Base-by-base conservation (phyloP, 2,797 vertebrate genomes). In the Buphagus erythrorhynchus region DNA sequence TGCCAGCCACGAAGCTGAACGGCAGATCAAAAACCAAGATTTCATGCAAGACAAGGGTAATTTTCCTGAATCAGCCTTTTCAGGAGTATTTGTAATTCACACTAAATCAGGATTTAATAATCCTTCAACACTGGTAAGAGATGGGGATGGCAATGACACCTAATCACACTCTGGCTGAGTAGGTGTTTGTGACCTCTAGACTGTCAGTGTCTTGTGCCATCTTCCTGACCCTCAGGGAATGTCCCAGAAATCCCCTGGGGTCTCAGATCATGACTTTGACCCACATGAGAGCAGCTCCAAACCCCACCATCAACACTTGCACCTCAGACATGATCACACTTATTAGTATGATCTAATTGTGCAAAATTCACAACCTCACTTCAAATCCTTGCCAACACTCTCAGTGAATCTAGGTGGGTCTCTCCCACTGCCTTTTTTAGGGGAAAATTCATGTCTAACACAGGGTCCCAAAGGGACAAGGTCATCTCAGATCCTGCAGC, bases 271-370 rank as follows among this genome's bases (percentile, higher is more conserved):
- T 1, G 4, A 48, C 25, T 48, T 24, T 26, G 28, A 80, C 29
- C 49, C 18, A 42, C 5, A 18, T 3, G 7, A 79, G 29, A 65
- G n/a, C 16, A 54, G 21, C 26, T 81, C 31, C 43, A 71, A 71
- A 62, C 48, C 49, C 75, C 46, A 26, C 62, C 35, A 33, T 8
- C 26, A 72, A 33, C 8, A 12, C 16, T 33, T 15, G 54, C 10
- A 3, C 59, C 22, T 80, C 20, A 58, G 31, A 48, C 0, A 0
- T 2, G 16, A n/a, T 54, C 51, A n/a, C 35, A 35, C 11, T 55
- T 40, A 38, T 2, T 33, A n/a, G 66, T 18, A 28, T 1, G 1
- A 83, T 62, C 25, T 13, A 36, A 74, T 8, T 31, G 29, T 4
- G 28, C 73, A 55, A 63, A 93, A 87, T 80, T 29, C 46, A 45